Conservation (phyloP, 1,140 invertebrate genomes). For the Glossosoma conforme region DNA sequence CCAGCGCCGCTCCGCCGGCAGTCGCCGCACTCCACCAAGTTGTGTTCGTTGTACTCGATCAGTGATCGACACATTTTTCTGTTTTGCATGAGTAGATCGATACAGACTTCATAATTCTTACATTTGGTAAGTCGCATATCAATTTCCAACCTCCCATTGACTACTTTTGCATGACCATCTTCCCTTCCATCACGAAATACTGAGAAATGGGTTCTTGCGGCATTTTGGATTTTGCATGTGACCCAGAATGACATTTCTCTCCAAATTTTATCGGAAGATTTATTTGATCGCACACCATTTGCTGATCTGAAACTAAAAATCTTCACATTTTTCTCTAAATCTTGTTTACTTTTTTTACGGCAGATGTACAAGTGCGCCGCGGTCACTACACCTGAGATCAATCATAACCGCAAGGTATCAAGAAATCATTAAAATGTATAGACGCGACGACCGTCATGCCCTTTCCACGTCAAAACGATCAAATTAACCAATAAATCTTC, state of each 20-base stretch:
- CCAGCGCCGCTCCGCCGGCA: too few species aligned
- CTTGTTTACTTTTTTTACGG: too few species aligned
- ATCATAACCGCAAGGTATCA: too few species aligned
- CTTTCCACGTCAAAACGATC: too few species aligned
- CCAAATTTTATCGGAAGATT: conserved; percentile 14
- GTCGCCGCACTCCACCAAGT: conserved; percentile 29
- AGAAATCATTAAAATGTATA: too few species aligned
- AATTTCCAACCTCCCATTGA: conserved; percentile 9
- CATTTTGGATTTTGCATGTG: conserved; percentile 26
- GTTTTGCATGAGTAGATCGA: conserved; percentile 49
- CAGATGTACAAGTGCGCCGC: too few species aligned
- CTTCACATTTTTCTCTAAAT: too few species aligned
- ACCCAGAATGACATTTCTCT: conserved; percentile 27
- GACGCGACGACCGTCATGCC: too few species aligned
- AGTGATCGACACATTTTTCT: conserved; percentile 51
- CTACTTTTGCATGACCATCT: background rate
- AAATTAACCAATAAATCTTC: too few species aligned
- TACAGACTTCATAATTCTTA: conserved; percentile 35
- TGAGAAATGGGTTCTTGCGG: conserved; percentile 13
- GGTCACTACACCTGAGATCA: too few species aligned
- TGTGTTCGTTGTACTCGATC: conserved; percentile 52
- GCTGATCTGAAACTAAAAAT: too few species aligned
- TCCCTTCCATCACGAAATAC: background rate
- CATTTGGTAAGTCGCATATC: conserved; percentile 19
- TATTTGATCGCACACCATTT: too few species aligned